Evolutionary conservation across 2,888 invertebrate species (phyloP).

Genomic region (Apocheima hispidaria): DNA sequence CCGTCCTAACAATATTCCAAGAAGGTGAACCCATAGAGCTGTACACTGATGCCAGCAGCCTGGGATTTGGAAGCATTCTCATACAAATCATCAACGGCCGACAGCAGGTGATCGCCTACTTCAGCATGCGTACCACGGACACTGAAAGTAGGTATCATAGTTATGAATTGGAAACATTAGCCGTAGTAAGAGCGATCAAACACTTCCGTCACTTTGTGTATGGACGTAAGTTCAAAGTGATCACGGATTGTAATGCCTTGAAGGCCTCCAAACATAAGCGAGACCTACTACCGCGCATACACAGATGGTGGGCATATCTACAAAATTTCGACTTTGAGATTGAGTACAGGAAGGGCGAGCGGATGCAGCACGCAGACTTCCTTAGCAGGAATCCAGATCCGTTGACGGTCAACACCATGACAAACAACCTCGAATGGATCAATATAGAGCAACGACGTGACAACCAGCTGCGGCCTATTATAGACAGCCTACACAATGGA

Average conservation of each 20-base stretch:
- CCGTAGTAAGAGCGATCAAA: constrained; percentile 46
- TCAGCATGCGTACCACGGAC: constrained; percentile 4
- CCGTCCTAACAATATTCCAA: constrained; percentile 5
- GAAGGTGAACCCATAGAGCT: constrained; percentile 1
- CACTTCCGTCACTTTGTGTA: constrained; percentile 51
- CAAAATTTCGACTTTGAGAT: constrained; percentile 49
- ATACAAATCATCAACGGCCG: neutral
- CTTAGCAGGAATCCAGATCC: constrained; percentile 44
- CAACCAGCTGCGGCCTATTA: constrained; percentile 12
- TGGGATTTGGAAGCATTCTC: neutral
- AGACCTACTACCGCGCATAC: too few relatives aligned
- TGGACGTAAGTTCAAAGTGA: constrained; percentile 20
- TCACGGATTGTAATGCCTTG: constrained; percentile 50
- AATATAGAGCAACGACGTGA: constrained; percentile 47
- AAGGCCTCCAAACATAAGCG: constrained; percentile 54
- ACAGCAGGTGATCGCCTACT: neutral
- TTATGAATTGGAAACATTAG: constrained; percentile 8
- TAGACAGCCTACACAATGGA: neutral
- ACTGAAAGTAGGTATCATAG: constrained; percentile 1
- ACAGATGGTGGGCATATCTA: constrained; percentile 54
- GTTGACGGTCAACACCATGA: constrained; percentile 37
- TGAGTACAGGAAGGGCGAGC: constrained; percentile 44
- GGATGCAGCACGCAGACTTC: constrained; percentile 46
- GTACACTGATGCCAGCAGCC: constrained; percentile 3
- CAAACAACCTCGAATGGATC: constrained; percentile 42